Evolutionary conservation across 1,140 invertebrate genomes (phyloP), one percentile per base, ranked within the genome.

Genomic region (Drosophila setifemur): DNA sequence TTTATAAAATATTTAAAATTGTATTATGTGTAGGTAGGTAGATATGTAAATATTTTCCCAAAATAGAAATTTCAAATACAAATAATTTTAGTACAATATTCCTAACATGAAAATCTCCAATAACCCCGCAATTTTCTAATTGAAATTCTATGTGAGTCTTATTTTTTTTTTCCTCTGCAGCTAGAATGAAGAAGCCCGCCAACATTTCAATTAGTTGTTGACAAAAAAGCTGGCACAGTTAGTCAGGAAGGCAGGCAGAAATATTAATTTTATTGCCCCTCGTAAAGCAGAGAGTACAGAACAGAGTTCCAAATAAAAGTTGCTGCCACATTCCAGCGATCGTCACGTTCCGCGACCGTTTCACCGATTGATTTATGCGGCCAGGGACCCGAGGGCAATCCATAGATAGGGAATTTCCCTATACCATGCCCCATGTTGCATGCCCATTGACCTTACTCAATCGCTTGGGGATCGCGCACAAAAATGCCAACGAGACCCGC

Each of bases 131-230:
- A n/a, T n/a, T n/a, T n/a, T n/a, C n/a, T n/a, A n/a, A n/a, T n/a
- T n/a, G n/a, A n/a, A n/a, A n/a, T n/a, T n/a, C n/a, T n/a, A n/a
- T n/a, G n/a, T n/a, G n/a, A n/a, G n/a, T n/a, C n/a, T n/a, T n/a
- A n/a, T n/a, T n/a, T n/a, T n/a, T n/a, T n/a, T n/a, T n/a, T n/a
- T n/a, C n/a, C n/a, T n/a, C n/a, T n/a, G n/a, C n/a, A 29, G 29
- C 53, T 44, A 53, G 42, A 76, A 55, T 61, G 37, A 37, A 53
- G 48, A 33, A 45, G 47, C 12, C 48, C 28, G 11, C 55, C 23
- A 71, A 79, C 66, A 61, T 83, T 71, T 85, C 71, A 79, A 85
- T 83, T 79, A 79, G 79, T 83, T 83, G 79, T 71, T 73, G 77
- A 81, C 72, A 76, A 67, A 70, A 37, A 8, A 23, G 42, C 28